Conservation (phyloP, 2,797 vertebrate species). For the Hoplostethus atlanticus region DNA sequence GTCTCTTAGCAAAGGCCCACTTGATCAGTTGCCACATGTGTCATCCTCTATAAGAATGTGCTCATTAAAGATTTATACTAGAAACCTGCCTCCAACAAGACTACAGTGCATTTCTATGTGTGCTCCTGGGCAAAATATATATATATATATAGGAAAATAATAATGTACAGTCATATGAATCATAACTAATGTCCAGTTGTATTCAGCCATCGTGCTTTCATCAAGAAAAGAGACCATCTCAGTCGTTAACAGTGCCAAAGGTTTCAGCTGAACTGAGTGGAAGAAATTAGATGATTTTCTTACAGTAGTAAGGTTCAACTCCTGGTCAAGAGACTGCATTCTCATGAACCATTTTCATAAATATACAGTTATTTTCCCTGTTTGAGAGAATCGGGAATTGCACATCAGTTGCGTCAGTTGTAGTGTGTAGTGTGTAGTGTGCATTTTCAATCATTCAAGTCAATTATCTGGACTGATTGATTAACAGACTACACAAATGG, state of each 20-base stretch:
- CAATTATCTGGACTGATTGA: conserved; percentile 36
- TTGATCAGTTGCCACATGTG: conserved; percentile 56
- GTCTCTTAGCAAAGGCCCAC: conserved; percentile 42
- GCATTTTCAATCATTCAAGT: conserved; percentile 27
- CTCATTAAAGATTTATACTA: conserved; percentile 80
- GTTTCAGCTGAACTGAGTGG: conserved; percentile 46
- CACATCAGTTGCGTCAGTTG: conserved; percentile 22
- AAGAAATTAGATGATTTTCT: conserved; percentile 57
- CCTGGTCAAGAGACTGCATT: conserved; percentile 27
- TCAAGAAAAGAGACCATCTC: conserved; percentile 17
- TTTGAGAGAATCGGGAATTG: conserved; percentile 36
- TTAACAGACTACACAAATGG: not conserved
- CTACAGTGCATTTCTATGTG: conserved; percentile 48
- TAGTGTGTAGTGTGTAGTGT: conserved; percentile 1
- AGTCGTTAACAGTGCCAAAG: conserved; percentile 55
- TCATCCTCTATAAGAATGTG: conserved; percentile 63
- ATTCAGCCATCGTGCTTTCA: conserved; percentile 20
- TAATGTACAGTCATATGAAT: conserved; percentile 33
- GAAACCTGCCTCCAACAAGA: conserved; percentile 64
- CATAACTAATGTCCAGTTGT: conserved; percentile 54
- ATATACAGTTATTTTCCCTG: conserved; percentile 42
- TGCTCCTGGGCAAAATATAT: conserved; percentile 33
- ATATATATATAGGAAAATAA: conserved; percentile 33
- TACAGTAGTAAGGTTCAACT: conserved; percentile 16
- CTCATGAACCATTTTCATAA: conserved; percentile 44